Evolutionary conservation across 2,113 vertebrate species (phyloP), one percentile per base, ranked within the genome.

Genomic region (Eretmochelys imbricata): DNA sequence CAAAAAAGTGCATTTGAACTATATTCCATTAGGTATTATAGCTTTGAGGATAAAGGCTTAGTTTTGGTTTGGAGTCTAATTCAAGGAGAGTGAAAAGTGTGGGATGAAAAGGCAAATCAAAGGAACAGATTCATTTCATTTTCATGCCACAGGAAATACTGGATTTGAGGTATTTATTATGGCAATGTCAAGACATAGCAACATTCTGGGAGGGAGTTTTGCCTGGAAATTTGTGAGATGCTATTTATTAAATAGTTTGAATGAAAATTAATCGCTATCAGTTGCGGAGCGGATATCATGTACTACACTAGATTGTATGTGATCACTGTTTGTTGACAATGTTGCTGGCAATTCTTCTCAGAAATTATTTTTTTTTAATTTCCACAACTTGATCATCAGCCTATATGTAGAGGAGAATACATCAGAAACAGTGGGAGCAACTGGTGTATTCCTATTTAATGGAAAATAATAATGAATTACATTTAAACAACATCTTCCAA

Each of bases 311-410:
- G 89, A 65, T 0, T 3, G 27, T 38, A 83, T 31, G 83, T 48
- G 27, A 46, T 51, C 31, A 14, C 76, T 27, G 1, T 79, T 7
- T 6, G 42, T 88, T 93, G 88, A 75, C 84, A 94, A 80, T n/a
- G n/a, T 31, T 72, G 27, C 79, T 12, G n/a, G 79, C 46, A 48
- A 80, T 4, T 82, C 35, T 5, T 81, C 48, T 76, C n/a, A 80
- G 38, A 90, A 97, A 93, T 80, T 80, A 91, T 69, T 69, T 82
- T 55, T 59, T 85, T 93, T 76, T 54, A 42, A 29, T 48, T 96
- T 84, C 84, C 59, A 90, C 69, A 93, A 84, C 4, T 91, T 57
- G 14, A 51, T 38, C 35, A 88, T 3, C 57, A 62, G 27, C 27
- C n/a, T 91, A 29, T 79, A 96, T 91, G 31, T 11, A 80, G 79